Evolutionary conservation across 2,888 invertebrate species (phyloP), one percentile per base, ranked within the genome.

Genomic region (Danaus chrysippus): DNA sequence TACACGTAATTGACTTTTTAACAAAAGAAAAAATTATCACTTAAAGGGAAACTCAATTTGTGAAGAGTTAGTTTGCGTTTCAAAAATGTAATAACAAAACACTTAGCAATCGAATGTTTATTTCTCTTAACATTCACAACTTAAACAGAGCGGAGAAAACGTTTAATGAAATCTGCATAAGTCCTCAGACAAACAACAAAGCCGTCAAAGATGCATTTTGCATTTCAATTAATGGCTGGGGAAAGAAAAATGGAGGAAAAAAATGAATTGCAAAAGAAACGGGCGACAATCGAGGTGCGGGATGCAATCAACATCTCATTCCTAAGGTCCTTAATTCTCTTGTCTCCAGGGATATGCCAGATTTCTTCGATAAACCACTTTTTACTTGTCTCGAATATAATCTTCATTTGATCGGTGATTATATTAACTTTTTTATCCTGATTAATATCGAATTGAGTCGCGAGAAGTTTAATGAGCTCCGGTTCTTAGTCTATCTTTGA

Each of bases 291-390:
- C 82, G 83, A 75, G 76, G 76, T 79, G 76, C 74, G 78, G 81
- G 82, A 82, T 82, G 86, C 87, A 87, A 88, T 89, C 87, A 88
- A 86, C 89, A 88, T 89, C 87, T 87, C 87, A 88, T 89, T 88
- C 87, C 86, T 73, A 79, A 74, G 79, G 76, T 81, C 81, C 83
- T 87, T 88, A 87, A 86, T 87, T 86, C 82, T 74, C 74, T 76
- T 79, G 82, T 83, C 81, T 63, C 67, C 61, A 72, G 74, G 81
- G 70, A 73, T n/a, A n/a, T n/a, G n/a, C n/a, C n/a, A n/a, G n/a
- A n/a, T n/a, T n/a, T n/a, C n/a, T n/a, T n/a, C n/a, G n/a, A n/a
- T n/a, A n/a, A n/a, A n/a, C n/a, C n/a, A n/a, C n/a, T n/a, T n/a
- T n/a, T n/a, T n/a, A n/a, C n/a, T n/a, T n/a, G n/a, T n/a, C n/a